A percentile compares a stretch with the other conserved stretches of the same genome.
These are phyloP conservation scores for Tetraneura akinire DNA, from an alignment of 1,140 invertebrate species.

Conservation along the genomic window DNA sequence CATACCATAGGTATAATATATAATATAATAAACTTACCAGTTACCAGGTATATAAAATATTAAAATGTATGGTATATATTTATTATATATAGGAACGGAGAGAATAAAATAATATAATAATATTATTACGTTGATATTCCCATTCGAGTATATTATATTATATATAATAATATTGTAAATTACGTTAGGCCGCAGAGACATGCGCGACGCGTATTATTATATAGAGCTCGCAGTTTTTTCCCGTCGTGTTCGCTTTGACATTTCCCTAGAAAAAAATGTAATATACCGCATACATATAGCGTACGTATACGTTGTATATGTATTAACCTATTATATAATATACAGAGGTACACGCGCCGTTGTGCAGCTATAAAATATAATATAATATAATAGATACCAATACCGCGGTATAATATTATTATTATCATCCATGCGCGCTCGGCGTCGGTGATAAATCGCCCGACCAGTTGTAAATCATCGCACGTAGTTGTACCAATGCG, in stretches of 20 bases:
- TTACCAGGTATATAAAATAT: too few relatives aligned
- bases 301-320: not conserved
- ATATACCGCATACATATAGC: not conserved
- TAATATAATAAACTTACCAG: too few relatives aligned
- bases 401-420: too few relatives aligned
- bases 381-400: too few relatives aligned
- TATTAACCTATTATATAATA: not conserved
- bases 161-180: conserved; percentile 13
- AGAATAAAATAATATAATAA: not conserved
- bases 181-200: not conserved
- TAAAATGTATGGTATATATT: too few relatives aligned
- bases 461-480: conserved; percentile 44
- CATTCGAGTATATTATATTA: not conserved
- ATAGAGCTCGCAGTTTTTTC: conserved; percentile 18
- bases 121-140: too few relatives aligned
- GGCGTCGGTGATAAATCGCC: conserved; percentile 31
- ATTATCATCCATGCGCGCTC: not conserved
- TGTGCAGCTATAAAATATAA: too few relatives aligned
- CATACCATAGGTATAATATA: too few relatives aligned
- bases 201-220: too few relatives aligned
- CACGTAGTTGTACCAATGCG: too few relatives aligned
- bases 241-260: conserved; percentile 26
- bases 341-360: not conserved
- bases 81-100: conserved; percentile 21
- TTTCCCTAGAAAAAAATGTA: conserved; percentile 19